A percentile compares a stretch with the other conserved stretches of the same genome.
phyloP scores from a whole-genome alignment of 2,888 invertebrate species.

The Apodemia hepburni region DNA sequence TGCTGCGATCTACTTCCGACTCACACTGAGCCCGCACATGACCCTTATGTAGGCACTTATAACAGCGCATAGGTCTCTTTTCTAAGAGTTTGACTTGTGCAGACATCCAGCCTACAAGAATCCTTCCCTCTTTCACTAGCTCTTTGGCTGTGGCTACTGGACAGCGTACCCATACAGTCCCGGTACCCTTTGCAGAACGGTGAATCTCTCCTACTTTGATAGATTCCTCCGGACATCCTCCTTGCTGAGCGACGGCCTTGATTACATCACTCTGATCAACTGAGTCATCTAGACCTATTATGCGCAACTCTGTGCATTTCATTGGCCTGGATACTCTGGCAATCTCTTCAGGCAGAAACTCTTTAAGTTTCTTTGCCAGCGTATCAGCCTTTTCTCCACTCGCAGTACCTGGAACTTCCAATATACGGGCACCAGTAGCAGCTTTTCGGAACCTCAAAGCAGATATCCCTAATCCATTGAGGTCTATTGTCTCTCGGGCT shows the following conservation, averaged over 20 bases:
- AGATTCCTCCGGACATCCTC: background rate
- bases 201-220: background rate
- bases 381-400: background rate
- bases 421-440: background rate
- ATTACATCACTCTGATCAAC: too few relatives aligned
- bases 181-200: background rate
- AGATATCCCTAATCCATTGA: background rate
- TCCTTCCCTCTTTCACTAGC: background rate
- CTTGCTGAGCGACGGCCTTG: too few relatives aligned
- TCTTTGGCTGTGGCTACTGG: background rate
- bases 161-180: background rate
- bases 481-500: background rate
- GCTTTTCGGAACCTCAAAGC: background rate
- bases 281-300: background rate
- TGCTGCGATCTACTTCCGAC: background rate
- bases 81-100: background rate
- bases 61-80: background rate
- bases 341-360: background rate
- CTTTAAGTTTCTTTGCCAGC: background rate
- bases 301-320: slow-evolving; percentile 3
- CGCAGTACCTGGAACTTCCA: too few relatives aligned
- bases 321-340: slow-evolving; percentile 2
- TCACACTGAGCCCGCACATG: background rate
- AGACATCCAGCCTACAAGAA: background rate
- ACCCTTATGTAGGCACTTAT: background rate